Evolutionary conservation across 2,797 vertebrate species (phyloP).

Genomic region (Pseudomugil tenellus): DNA sequence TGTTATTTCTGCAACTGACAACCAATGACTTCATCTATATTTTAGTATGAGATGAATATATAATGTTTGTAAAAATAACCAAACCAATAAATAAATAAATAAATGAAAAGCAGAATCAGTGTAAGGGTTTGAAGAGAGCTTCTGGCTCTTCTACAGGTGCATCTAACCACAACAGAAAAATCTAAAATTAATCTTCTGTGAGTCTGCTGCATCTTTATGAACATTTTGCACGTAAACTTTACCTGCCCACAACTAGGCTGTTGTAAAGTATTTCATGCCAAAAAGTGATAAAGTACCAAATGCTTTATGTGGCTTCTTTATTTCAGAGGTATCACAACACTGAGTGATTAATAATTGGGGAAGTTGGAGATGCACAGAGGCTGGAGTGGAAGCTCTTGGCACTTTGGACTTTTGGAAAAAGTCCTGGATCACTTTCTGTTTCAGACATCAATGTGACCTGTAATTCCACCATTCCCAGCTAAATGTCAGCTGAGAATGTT

Average conservation of each 20-base stretch:
- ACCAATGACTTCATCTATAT: background rate
- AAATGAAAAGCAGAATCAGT: background rate
- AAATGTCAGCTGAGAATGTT: background rate
- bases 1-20: background rate
- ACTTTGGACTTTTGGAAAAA: background rate
- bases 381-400: conserved; percentile 4
- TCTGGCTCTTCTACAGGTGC: background rate
- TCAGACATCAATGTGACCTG: too few relatives aligned
- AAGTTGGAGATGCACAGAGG: background rate
- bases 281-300: background rate
- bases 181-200: background rate
- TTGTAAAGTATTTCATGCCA: background rate
- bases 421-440: background rate
- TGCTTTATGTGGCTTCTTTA: background rate
- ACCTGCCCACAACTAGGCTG: background rate
- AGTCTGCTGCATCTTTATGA: background rate
- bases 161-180: background rate
- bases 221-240: background rate
- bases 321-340: background rate
- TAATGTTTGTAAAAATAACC: too few relatives aligned
- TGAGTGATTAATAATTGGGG: background rate
- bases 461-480: background rate
- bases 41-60: too few relatives aligned
- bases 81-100: too few relatives aligned
- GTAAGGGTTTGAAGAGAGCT: background rate